These are phyloP conservation scores for Wasmannia auropunctata DNA, from an alignment of 1,140 invertebrate genomes.

Conservation along the genomic window DNA sequence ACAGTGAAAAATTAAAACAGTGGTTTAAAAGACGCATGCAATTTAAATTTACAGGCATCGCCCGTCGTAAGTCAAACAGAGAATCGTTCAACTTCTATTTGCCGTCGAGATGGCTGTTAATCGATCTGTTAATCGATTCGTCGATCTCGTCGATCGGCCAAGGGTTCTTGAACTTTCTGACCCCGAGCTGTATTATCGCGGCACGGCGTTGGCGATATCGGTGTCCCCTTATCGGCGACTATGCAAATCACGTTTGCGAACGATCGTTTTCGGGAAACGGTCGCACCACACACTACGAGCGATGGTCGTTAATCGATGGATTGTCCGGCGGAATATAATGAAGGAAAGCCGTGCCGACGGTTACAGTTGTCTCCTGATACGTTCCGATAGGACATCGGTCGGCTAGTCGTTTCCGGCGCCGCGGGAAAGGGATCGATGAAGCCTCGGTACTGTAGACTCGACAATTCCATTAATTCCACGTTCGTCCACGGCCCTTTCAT, in stretches of 20 bases:
- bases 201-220: not conserved
- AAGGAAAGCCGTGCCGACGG: constrained; percentile 35
- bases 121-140: constrained; percentile 29
- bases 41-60: not conserved
- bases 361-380: constrained; percentile 35
- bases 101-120: not conserved
- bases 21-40: not conserved
- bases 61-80: not conserved
- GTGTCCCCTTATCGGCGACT: constrained; percentile 37
- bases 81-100: not conserved
- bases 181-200: constrained; percentile 16
- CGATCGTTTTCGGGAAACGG: constrained; percentile 34
- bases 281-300: not conserved
- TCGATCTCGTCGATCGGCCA: constrained; percentile 5
- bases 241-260: constrained; percentile 48
- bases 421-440: constrained; percentile 61
- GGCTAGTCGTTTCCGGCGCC: constrained; percentile 39
- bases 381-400: constrained; percentile 44
- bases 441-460: constrained; percentile 68
- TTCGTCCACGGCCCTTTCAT: constrained; percentile 64
- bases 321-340: constrained; percentile 41
- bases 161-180: constrained; percentile 3
- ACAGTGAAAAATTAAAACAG: not conserved
- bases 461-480: constrained; percentile 78
- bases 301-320: constrained; percentile 48